Conservation (phyloP, 2,113 vertebrate genomes). For the Eudyptes chrysolophus region DNA sequence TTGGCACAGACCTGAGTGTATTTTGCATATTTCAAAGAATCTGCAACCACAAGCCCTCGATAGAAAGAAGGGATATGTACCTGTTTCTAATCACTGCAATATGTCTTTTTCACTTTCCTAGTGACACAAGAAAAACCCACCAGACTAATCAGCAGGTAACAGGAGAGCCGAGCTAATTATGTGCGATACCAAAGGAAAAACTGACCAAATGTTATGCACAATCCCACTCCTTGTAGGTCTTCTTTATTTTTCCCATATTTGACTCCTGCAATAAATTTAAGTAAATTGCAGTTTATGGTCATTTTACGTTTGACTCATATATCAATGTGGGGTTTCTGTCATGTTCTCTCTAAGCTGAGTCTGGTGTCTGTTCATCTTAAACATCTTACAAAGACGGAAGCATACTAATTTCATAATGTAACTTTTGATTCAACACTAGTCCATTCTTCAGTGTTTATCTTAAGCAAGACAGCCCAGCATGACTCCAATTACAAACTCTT, state of each 20-base stretch:
- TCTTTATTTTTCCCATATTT: not conserved
- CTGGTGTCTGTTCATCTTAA: not conserved
- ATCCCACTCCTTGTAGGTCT: not conserved
- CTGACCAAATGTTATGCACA: not conserved
- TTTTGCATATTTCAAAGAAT: not conserved
- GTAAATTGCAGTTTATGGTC: not conserved
- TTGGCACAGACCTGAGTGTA: not conserved
- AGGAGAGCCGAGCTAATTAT: not conserved
- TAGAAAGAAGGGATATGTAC: not conserved
- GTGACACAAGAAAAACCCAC: not conserved
- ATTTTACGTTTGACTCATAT: not conserved
- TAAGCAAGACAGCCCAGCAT: not conserved
- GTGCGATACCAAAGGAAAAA: not conserved
- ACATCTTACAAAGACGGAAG: not conserved
- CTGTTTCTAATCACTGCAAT: conserved; percentile 17
- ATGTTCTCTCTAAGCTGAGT: not conserved
- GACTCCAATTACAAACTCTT: not conserved
- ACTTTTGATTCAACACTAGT: not conserved
- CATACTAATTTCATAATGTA: not conserved
- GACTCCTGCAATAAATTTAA: not conserved
- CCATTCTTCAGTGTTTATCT: not conserved
- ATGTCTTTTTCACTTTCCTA: not conserved
- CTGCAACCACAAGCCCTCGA: not conserved
- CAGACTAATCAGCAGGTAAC: not conserved
- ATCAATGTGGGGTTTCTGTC: not conserved